Base-by-base conservation (phyloP, 2,888 invertebrate species). In the Molorchus minor region DNA sequence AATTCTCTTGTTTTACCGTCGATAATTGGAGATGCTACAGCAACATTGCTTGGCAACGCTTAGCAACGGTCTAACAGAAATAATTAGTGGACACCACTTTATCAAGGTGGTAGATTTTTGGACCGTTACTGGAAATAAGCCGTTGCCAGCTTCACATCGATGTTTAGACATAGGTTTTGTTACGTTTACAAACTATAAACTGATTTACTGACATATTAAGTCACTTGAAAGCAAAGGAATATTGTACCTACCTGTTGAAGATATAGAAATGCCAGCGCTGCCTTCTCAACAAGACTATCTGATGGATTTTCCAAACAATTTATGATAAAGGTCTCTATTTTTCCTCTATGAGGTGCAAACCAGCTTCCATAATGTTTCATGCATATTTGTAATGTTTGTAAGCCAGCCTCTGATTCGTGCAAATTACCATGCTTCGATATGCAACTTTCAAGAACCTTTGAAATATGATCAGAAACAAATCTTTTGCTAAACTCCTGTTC, bases 241-340 rank as follows among this genome's bases (percentile, higher is more conserved):
- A n/a, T n/a, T n/a, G n/a, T n/a, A n/a, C n/a, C 44, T 62, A 70
- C 69, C 59, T 71, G 70, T 44, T 71, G 71, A 35, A 69, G 55
- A 38, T 62, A 64, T 52, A 67, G 66, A 54, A 69, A 71, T 8
- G 64, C 62, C 16, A 52, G 3, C 12, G 68, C 67, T 15, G 71
- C 70, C 46, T 59, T 61, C 38, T 63, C 40, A 2, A 72, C 67
- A 25, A 69, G 35, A 8, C 40, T 35, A 17, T 60, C 56, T 16
- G 57, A 36, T 2, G 60, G 46, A 51, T 29, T 63, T 29, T 71
- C 70, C 47, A 72, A 54, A 53, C 67, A 64, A 30, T 52, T 59
- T 17, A 62, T 13, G 10, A 72, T 47, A 49, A 60, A 67, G 12
- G 40, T 45, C 56, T 72, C 70, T 25, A 72, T 64, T 63, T 62